phyloP scores from a whole-genome alignment of 2,888 invertebrate species.

The Tanypteryx hageni region DNA sequence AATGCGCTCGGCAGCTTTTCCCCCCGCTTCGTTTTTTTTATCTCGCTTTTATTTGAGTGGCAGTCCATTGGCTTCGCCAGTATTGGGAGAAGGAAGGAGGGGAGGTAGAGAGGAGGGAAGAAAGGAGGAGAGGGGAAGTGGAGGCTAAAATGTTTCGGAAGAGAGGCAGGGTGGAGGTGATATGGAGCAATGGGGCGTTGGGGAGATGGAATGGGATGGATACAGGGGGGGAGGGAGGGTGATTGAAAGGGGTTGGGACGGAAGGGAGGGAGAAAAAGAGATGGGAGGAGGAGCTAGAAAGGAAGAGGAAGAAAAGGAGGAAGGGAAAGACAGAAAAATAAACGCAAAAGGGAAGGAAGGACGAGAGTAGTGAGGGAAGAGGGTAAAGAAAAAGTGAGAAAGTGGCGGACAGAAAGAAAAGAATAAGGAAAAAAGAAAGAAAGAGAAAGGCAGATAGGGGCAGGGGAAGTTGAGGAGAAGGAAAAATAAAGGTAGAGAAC shows the following conservation, averaged over 20 bases:
- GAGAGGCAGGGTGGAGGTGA: background rate
- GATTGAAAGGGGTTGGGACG: background rate
- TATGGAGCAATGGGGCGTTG: background rate
- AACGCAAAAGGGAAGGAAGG: no score
- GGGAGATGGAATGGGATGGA: background rate
- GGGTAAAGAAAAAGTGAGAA: no score
- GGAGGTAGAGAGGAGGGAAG: background rate
- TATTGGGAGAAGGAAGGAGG: background rate
- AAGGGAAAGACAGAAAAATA: no score
- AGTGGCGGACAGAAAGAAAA: no score
- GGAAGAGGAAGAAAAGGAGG: no score
- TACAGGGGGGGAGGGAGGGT: background rate
- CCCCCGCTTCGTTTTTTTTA: conserved; percentile 21
- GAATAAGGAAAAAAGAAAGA: no score
- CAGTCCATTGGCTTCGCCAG: background rate
- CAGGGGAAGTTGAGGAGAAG: no score
- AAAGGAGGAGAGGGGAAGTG: background rate
- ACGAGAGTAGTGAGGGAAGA: no score
- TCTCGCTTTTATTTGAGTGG: conserved; percentile 31
- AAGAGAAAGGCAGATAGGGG: no score
- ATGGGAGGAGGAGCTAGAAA: no score
- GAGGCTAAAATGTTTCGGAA: background rate
- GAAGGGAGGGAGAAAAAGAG: no score
- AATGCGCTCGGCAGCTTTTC: conserved; percentile 21
- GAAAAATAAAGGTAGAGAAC: no score